Base-by-base conservation (phyloP, 2,888 invertebrate species). In the Litoditis marina region DNA sequence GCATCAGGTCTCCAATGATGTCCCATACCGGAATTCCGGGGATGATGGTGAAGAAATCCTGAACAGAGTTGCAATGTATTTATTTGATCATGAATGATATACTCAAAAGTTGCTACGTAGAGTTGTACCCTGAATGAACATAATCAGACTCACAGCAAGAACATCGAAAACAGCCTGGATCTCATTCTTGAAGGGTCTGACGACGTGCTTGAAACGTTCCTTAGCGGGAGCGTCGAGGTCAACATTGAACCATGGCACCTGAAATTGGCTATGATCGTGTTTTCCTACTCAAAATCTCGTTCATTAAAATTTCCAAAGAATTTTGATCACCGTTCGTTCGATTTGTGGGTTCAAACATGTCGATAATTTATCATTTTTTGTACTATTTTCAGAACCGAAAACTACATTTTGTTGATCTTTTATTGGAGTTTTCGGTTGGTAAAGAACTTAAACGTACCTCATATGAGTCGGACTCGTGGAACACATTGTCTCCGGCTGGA, bases 161-260 rank as follows among this genome's bases (percentile, higher is more conserved):
- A 74, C 68, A 47, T 69, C 68, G 32, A 77, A 68, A n/a, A 77
- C 73, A 6, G 68, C 71, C 30, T 63, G 66, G 64, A 77, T 77
- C n/a, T 71, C 72, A 27, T 72, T 66, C 34, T 66, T 68, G 63
- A 65, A 76, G 2, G 76, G 69, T 1, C 42, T 39, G 8, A 66
- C 73, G 11, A 75, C 70, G 32, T 77, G 68, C 22, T 68, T 49
- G 60, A 69, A 77, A 8, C 77, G 61, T 44, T 69, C 65, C 39
- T 68, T 66, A 2, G 76, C 70, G 6, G 77, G 76, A 8, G 66
- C 61, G 46, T 76, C 78, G 25, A 78, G 55, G 60, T 78, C 70
- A 30, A 78, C 72, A 49, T 68, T 68, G 53, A 78, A 71, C 75
- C 76, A 77, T 1, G 68, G 61, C 0, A 76, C 71, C 67, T 70